A percentile compares a stretch with the other conserved stretches of the same genome.
Evolutionary conservation across 2,113 vertebrate species (phyloP).

Genomic region (Lycaon pictus): DNA sequence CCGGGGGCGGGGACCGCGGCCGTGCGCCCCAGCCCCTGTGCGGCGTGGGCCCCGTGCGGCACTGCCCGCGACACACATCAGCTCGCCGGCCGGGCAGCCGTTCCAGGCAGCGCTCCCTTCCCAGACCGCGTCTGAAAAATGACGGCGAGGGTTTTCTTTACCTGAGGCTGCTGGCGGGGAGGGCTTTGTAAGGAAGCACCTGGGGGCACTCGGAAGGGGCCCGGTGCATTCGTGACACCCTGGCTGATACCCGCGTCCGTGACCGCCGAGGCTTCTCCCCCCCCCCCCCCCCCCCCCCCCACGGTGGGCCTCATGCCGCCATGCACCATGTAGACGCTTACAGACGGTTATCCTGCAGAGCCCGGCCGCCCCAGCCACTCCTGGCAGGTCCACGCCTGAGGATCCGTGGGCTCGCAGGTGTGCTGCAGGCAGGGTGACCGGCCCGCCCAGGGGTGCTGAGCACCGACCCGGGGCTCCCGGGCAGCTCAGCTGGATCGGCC

Average conservation of each 20-base stretch:
- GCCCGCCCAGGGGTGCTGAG: accelerated
- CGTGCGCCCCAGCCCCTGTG: neutral
- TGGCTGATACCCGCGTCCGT: accelerated
- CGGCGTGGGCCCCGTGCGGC: accelerated
- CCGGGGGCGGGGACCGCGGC: neutral
- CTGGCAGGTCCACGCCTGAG: accelerated
- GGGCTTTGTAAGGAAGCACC: neutral
- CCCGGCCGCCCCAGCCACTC: accelerated
- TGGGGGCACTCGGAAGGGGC: neutral
- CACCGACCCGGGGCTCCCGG: neutral
- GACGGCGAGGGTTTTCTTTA: neutral
- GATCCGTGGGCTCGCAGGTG: neutral
- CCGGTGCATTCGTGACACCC: neutral
- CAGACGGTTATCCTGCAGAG: too few relatives aligned
- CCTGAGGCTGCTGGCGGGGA: neutral
- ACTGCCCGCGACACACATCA: accelerated
- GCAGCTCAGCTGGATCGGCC: accelerated
- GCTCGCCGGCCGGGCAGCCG: accelerated
- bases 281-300: too few relatives aligned
- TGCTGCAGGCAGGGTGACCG: too few relatives aligned
- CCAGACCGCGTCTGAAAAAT: accelerated
- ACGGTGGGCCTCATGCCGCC: accelerated
- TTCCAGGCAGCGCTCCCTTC: accelerated
- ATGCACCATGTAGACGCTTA: accelerated
- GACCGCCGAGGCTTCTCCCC: too few relatives aligned